Percentiles rank a stretch among this genome's conserved stretches.
Conservation (phyloP, 1,140 invertebrate species). For the Aradophagus sp. region DNA sequence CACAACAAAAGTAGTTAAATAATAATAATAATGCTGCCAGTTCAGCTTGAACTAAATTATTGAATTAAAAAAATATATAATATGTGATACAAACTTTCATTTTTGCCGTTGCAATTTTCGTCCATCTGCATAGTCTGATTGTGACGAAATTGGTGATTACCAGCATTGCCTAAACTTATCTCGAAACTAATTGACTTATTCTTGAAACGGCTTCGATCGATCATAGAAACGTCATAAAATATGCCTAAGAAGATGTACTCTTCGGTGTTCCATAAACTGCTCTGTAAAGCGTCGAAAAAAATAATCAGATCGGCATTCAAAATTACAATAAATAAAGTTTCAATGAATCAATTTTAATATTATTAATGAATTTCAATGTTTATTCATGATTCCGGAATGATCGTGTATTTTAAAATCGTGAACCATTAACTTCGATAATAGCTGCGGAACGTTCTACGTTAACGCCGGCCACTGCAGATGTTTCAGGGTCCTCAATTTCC, state of each 20-base stretch:
- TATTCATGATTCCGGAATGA: too few species aligned
- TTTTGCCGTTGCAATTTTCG: constrained; percentile 24
- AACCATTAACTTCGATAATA: constrained; percentile 70
- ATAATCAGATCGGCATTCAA: too few species aligned
- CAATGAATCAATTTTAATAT: too few species aligned
- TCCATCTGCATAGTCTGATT: constrained; percentile 43
- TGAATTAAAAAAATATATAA: not conserved
- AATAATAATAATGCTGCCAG: not conserved
- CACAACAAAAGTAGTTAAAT: constrained; percentile 1
- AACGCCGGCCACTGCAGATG: constrained; percentile 62
- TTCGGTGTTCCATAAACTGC: constrained; percentile 66
- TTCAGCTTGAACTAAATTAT: constrained; percentile 2
- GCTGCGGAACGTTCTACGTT: constrained; percentile 70
- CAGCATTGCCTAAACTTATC: constrained; percentile 70
- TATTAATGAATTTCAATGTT: too few species aligned
- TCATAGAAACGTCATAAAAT: constrained; percentile 68
- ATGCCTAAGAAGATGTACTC: constrained; percentile 68
- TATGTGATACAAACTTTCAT: constrained; percentile 14
- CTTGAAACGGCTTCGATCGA: constrained; percentile 66
- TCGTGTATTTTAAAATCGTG: constrained; percentile 12
- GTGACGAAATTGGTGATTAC: constrained; percentile 62
- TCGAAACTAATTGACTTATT: constrained; percentile 68
- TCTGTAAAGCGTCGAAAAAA: too few species aligned
- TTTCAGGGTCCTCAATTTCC: constrained; percentile 73
- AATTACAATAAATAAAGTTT: too few species aligned